A percentile compares a stretch with the other conserved stretches of the same genome.
Evolutionary conservation across 2,797 vertebrate genomes (phyloP).

Genomic region (Caiman crocodilus): DNA sequence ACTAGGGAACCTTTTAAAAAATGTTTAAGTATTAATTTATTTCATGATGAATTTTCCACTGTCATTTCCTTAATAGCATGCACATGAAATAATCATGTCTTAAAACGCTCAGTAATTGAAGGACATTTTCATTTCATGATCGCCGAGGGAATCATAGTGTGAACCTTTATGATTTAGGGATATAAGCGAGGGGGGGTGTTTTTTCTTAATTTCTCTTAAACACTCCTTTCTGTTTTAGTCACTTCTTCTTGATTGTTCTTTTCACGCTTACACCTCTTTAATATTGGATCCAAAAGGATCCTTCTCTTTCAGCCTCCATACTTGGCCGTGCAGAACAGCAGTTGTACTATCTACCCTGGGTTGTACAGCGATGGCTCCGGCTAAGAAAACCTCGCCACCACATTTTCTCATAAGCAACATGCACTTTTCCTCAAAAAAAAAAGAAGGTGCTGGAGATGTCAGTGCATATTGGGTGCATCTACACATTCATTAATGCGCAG

Average conservation of each 20-base stretch:
- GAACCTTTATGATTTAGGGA: conserved; percentile 68
- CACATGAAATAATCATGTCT: conserved; percentile 84
- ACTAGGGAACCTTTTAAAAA: conserved; percentile 77
- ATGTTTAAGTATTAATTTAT: conserved; percentile 83
- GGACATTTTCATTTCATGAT: conserved; percentile 80
- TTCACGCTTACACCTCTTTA: fast-evolving
- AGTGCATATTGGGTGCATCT: too few relatives aligned
- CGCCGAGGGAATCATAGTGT: conserved; percentile 77
- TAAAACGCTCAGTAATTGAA: conserved; percentile 79
- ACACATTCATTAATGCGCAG: too few relatives aligned
- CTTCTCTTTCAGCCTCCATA: background rate
- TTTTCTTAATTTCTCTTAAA: background rate
- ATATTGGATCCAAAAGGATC: background rate
- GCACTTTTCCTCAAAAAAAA: too few relatives aligned
- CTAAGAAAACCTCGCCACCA: too few relatives aligned
- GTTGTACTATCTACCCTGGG: background rate
- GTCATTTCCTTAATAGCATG: conserved; percentile 82
- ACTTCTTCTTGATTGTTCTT: background rate
- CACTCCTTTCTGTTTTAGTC: background rate
- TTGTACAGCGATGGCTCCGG: too few relatives aligned
- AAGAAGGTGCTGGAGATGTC: too few relatives aligned
- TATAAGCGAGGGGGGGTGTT: conserved; percentile 54
- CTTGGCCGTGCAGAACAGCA: background rate
- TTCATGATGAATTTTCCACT: conserved; percentile 81
- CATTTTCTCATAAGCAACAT: too few relatives aligned